A percentile compares a stretch with the other conserved stretches of the same genome.
Conservation (phyloP, 2,113 vertebrate species). For the Neopipo cinnamomea region DNA sequence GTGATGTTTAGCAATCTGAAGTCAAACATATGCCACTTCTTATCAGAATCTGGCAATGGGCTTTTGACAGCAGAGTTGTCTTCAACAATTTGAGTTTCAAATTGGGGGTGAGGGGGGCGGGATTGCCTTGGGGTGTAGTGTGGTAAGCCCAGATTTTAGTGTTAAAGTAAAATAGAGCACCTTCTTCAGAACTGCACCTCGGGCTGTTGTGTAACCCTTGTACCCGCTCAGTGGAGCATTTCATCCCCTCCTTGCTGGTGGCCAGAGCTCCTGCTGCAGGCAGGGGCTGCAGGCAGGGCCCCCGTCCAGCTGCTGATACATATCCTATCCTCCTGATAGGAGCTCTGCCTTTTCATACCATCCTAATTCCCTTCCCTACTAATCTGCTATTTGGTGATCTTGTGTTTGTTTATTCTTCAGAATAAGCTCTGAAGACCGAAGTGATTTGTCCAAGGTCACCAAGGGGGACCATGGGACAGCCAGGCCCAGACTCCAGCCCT, state of each 20-base stretch:
- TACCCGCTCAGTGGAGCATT: background rate
- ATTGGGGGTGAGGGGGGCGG: accelerated
- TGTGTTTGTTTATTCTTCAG: background rate
- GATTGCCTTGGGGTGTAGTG: background rate
- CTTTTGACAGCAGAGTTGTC: background rate
- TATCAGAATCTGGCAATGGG: background rate
- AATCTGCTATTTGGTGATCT: background rate
- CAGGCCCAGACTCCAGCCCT: background rate
- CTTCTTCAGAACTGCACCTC: background rate
- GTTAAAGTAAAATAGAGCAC: background rate
- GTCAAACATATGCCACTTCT: background rate
- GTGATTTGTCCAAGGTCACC: slow-evolving; percentile 6
- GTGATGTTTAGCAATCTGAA: slow-evolving; percentile 37
- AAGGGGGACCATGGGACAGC: background rate
- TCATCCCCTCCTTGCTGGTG: background rate
- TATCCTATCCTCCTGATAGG: background rate
- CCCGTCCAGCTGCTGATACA: accelerated
- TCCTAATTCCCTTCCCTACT: background rate
- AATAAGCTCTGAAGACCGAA: background rate
- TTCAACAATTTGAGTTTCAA: background rate
- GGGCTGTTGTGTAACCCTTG: background rate
- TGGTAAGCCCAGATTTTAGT: background rate
- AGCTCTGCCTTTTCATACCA: background rate
- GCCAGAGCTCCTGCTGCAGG: background rate
- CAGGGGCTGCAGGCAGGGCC: background rate